Conservation (phyloP, 2,797 vertebrate genomes). For the Helicolenus hilgendorfi region DNA sequence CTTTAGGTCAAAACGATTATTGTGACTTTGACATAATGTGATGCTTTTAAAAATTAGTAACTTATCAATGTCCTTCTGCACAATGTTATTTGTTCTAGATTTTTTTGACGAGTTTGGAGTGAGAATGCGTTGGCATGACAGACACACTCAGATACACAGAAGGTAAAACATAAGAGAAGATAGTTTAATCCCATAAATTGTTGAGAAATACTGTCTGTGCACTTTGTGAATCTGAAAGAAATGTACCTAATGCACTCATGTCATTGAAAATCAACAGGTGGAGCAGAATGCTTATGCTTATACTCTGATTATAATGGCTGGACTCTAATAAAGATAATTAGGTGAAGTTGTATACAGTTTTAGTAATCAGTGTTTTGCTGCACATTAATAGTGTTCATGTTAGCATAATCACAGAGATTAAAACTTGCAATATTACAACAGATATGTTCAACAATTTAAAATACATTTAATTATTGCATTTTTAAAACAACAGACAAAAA, state of each 20-base stretch:
- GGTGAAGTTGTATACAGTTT: background rate
- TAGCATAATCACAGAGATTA: constrained; percentile 1
- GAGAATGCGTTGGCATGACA: too few relatives aligned
- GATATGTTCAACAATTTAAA: background rate
- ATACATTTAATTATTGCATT: background rate
- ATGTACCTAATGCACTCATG: background rate
- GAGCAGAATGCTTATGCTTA: background rate
- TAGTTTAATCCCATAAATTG: background rate
- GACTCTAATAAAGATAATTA: background rate
- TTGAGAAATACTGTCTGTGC: background rate
- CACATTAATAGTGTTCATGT: background rate
- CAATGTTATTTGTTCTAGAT: too few relatives aligned
- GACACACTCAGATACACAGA: too few relatives aligned
- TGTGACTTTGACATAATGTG: background rate
- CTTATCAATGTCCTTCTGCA: background rate
- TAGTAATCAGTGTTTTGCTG: background rate
- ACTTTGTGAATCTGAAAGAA: background rate
- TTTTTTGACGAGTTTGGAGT: too few relatives aligned
- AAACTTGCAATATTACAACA: background rate
- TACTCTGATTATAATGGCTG: background rate
- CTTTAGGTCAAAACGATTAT: too few relatives aligned
- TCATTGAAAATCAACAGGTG: background rate
- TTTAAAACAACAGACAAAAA: background rate
- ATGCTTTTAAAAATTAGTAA: background rate
- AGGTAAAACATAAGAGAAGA: background rate